Evolutionary conservation across 2,113 vertebrate species (phyloP), one percentile per base, ranked within the genome.

Genomic region (Bettongia penicillata): DNA sequence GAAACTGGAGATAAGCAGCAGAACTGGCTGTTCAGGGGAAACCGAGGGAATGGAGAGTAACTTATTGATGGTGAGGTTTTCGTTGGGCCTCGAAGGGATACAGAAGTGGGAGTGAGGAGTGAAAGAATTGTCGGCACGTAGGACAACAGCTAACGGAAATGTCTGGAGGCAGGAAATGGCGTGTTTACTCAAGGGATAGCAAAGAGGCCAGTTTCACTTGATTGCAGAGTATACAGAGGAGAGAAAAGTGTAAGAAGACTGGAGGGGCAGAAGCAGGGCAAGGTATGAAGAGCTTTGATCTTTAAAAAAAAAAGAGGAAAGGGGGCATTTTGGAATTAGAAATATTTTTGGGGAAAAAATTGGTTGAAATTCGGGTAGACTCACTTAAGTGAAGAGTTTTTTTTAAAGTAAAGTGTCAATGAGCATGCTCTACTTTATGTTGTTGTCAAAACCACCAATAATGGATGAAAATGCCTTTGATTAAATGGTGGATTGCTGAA

Each of bases 341-440:
- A 84, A 23, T 19, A 43, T 84, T 77, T 84, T 6, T 5, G 6
- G 19, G 43, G 43, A 22, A 22, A 4, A 4, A 16, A 8, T 68
- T 68, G 31, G 12, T 68, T 68, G 61, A 37, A 11, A 14, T 68
- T 68, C 61, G 14, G 31, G 31, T 68, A 37, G 61, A 68, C 12
- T 14, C 11, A 93, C 28, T 89, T 51, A 91, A 93, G 95, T 47
- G 14, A 77, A 89, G 52, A 31, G 23, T 91, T 96, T 95, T n/a
- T n/a, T 89, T 97, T 68, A 93, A 96, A 92, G 92, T 48, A 94
- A 94, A 95, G n/a, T 68, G 90, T 96, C 94, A 91, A 95, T 97
- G 9, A 53, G 24, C 91, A 25, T 47, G 90, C 77, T 97, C n/a
- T 97, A 95, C 96, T 95, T 97, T 93, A 95, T 94, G 43, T 97